These are phyloP conservation scores for Sandelia bainsii DNA, from an alignment of 2,797 vertebrate genomes.

Conservation along the genomic window DNA sequence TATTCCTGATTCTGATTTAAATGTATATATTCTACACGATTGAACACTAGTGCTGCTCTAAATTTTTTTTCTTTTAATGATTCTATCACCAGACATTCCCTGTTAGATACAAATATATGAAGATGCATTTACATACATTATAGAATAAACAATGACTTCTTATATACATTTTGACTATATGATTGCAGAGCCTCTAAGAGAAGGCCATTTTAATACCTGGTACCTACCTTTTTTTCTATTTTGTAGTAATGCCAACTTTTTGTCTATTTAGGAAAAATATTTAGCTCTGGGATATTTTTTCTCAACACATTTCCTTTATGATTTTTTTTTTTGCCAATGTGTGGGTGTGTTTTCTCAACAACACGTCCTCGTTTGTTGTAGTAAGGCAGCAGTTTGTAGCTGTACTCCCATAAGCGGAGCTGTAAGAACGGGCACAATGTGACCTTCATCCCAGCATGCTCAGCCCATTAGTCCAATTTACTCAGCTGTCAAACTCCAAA, in stretches of 20 bases:
- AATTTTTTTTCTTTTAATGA: too few species aligned
- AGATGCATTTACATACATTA: too few species aligned
- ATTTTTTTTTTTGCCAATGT: conserved; percentile 26
- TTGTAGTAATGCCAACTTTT: conserved; percentile 14
- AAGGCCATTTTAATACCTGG: background rate
- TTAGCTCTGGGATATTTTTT: conserved; percentile 42
- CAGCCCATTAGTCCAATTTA: conserved; percentile 80
- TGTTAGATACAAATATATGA: too few species aligned
- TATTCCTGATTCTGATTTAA: background rate
- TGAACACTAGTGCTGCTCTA: too few species aligned
- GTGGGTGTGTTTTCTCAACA: conserved; percentile 39
- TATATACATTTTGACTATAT: too few species aligned
- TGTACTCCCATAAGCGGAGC: conserved; percentile 53
- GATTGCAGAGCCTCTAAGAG: background rate
- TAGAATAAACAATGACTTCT: too few species aligned
- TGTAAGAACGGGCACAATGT: conserved; percentile 47
- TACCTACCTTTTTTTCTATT: conserved; percentile 3
- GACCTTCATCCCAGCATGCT: conserved; percentile 69
- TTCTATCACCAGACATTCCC: too few species aligned
- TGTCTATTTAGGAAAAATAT: conserved; percentile 29
- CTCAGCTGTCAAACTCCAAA: conserved; percentile 75
- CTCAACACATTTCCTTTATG: conserved; percentile 14
- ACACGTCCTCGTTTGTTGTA: conserved; percentile 31
- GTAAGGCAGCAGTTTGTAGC: conserved; percentile 31
- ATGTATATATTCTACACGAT: too few species aligned